Base-by-base conservation (phyloP, 1,140 invertebrate species). In the Pogonomyrmex californicus region DNA sequence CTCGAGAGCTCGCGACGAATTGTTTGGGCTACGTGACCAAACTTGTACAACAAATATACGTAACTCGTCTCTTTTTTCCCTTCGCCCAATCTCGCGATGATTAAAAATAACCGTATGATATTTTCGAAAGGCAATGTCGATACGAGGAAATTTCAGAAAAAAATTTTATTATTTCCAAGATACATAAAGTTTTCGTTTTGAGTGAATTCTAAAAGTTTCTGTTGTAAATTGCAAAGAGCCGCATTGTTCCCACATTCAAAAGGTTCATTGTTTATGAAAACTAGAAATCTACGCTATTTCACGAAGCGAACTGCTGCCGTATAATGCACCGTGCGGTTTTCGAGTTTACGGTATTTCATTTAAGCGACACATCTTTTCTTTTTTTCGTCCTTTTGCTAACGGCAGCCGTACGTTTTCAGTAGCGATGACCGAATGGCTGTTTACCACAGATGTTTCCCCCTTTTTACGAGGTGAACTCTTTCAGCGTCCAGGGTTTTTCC, bases 351-450 rank as follows among this genome's bases (percentile, higher is more conserved):
- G 65, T 65, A 81, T 87, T 54, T 77, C 68, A 54, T 82, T 87
- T 73, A 83, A 75, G 58, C 76, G 76, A 87, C 51, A 87, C 36
- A 23, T 56, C 17, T 41, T 14, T 10, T 81, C n/a, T 58, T 23
- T 44, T 36, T 44, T 33, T 41, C 23, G 17, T 38, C 41, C 51
- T 47, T 70, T 82, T 56, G 54, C 68, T 75, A 88, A 87, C 87
- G 56, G 44, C 54, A 49, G 41, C 51, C 41, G n/a, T 68, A 75
- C 56, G 62, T 68, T 87, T 62, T 38, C 44, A 75, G 68, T 17
- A 30, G 65, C 93, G 94, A 81, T 94, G 93, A 91, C 94, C 95
- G 92, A 96, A 87, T 88, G 79, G 62, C 79, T 88, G 87, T 88
- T 88, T 83, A 88, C 86, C 86, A 58, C 87, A 88, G 87, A 88